These are phyloP conservation scores for Myrmecobius fasciatus DNA, from an alignment of 2,113 vertebrate genomes.

Conservation along the genomic window DNA sequence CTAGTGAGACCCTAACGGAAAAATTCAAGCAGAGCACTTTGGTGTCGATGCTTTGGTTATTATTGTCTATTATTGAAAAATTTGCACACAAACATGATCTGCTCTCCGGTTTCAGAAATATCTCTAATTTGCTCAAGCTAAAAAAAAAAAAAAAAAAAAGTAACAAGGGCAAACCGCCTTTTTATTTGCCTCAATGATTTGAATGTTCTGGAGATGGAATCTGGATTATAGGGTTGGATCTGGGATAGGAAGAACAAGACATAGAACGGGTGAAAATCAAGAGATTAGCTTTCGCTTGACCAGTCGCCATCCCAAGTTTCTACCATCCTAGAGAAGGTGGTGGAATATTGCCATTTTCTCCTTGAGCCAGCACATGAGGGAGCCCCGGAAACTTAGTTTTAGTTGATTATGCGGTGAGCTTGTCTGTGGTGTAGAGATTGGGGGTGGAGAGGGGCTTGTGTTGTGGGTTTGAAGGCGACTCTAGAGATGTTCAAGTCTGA, in stretches of 20 bases:
- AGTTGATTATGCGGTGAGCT: not conserved
- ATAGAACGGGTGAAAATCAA: not conserved
- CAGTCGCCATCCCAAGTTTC: not conserved
- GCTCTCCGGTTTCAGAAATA: not conserved
- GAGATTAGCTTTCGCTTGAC: not conserved
- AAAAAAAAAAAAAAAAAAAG: no score
- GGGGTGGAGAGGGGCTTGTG: conserved; percentile 41
- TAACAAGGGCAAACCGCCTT: not conserved
- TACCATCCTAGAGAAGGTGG: not conserved
- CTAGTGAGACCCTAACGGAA: not conserved
- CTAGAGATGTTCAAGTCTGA: conserved; percentile 76
- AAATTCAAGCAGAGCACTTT: not conserved
- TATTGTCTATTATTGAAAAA: not conserved
- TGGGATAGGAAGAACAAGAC: not conserved
- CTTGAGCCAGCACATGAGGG: not conserved
- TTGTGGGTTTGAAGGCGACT: conserved; percentile 33
- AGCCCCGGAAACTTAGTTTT: not conserved
- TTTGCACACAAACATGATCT: not conserved
- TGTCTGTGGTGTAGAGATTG: conserved; percentile 33
- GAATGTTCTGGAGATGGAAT: not conserved
- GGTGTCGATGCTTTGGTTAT: not conserved
- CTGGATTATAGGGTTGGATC: not conserved
- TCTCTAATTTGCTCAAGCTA: not conserved
- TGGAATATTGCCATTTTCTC: not conserved
- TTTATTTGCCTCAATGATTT: not conserved